Evolutionary conservation across 2,797 vertebrate genomes (phyloP), one percentile per base, ranked within the genome.

Genomic region (Hybognathus amarus): DNA sequence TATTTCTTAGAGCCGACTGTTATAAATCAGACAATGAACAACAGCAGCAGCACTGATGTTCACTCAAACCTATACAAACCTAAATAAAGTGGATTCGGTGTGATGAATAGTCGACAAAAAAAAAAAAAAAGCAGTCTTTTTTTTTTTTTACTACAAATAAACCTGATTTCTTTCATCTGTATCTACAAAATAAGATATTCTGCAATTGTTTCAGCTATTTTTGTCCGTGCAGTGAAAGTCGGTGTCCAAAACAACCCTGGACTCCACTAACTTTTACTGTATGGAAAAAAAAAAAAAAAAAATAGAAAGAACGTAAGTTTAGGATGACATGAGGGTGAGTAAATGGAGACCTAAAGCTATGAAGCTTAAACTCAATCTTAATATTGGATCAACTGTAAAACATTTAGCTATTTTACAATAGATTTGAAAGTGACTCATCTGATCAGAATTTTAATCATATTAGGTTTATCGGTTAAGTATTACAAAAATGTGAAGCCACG

Each of bases 11-110:
- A 59, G 50, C 67, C 17, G 3, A 69, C 50, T 2, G 82, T 70
- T 70, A 83, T 83, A 83, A 83, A 87, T 88, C 87, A 88, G 81
- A 54, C 30, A 20, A 69, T 30, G 59, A 42, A 77, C 50, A 86
- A 85, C 3, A 18, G 69, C 22, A 36, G 59, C 56, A 73, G 59
- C 11, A 27, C 20, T 15, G 56, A 81, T 20, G 54, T 36, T 20
- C 40, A 56, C 50, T 15, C 56, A 64, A 61, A 75, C 71, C n/a
- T 27, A 15, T 27, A 47, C 7, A 0, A 24, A 50, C 45, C 10
- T 8, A 73, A 50, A 50, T 71, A 11, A 30, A 52, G 30, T 6
- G 27, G 30, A 33, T 13, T 2, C 30, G 1, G 7, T 63, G 24
- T 56, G 22, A 56, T n/a, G 10, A 22, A 56, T 5, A 56, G 22